phyloP scores from a whole-genome alignment of 2,113 vertebrate species.

The Apodemus sylvaticus region DNA sequence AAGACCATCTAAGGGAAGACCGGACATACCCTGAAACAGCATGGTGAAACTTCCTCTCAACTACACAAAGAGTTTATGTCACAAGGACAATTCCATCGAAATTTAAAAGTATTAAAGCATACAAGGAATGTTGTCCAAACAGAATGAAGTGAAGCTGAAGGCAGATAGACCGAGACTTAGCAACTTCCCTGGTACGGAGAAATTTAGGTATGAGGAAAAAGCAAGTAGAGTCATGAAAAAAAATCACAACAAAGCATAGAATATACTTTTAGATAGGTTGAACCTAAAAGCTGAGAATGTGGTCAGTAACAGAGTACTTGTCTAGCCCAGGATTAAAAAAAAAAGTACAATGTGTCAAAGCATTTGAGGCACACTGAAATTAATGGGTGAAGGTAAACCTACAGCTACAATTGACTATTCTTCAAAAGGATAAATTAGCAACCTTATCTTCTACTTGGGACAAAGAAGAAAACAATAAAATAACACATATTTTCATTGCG shows the following conservation, averaged over 20 bases:
- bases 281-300: neutral
- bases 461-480: neutral
- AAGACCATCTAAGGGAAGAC: neutral
- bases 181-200: neutral
- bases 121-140: neutral
- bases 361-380: neutral
- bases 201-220: neutral
- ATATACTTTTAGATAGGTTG: neutral
- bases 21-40: neutral
- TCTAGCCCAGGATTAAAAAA: neutral
- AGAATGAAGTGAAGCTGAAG: neutral
- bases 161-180: neutral
- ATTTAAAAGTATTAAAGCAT: neutral
- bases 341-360: neutral
- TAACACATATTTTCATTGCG: neutral
- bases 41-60: neutral
- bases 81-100: neutral
- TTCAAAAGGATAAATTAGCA: neutral
- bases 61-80: neutral
- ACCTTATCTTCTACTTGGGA: neutral
- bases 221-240: neutral
- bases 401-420: neutral
- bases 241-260: neutral
- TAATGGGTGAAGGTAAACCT: neutral
- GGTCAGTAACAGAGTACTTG: neutral